A percentile compares a stretch with the other conserved stretches of the same genome.
phyloP scores from a whole-genome alignment of 2,888 invertebrate genomes.

The Mesopsocus fuscifrons region DNA sequence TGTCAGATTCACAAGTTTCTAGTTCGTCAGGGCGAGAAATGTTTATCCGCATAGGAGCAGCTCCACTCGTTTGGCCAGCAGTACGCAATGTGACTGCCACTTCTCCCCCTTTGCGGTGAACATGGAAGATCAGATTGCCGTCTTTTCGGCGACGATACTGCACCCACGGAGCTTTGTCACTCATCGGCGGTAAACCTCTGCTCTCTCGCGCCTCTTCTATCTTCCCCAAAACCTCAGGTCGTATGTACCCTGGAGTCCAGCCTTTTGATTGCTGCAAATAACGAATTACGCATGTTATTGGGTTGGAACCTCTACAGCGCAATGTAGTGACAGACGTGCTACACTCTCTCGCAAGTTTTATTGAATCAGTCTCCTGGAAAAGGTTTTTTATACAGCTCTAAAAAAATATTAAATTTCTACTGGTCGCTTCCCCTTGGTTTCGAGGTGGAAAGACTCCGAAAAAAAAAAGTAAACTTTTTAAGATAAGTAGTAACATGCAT shows the following conservation, averaged over 20 bases:
- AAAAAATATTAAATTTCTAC: too few species aligned
- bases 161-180: neutral
- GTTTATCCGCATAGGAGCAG: neutral
- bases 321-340: too few species aligned
- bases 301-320: too few species aligned
- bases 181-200: neutral
- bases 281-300: too few species aligned
- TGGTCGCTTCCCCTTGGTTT: too few species aligned
- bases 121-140: conserved; percentile 10
- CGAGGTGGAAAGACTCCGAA: neutral
- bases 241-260: neutral
- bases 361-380: too few species aligned
- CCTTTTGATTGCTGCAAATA: too few species aligned
- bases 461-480: conserved; percentile 1
- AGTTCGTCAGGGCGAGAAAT: neutral
- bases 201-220: neutral
- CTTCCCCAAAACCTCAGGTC: neutral
- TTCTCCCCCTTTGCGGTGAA: conserved; percentile 12
- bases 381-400: too few species aligned
- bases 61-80: neutral
- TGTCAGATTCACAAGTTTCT: neutral
- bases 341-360: too few species aligned
- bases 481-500: too few species aligned
- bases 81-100: conserved; percentile 14
- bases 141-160: neutral